phyloP scores from a whole-genome alignment of 2,113 vertebrate species.

The Notiomystis cincta region DNA sequence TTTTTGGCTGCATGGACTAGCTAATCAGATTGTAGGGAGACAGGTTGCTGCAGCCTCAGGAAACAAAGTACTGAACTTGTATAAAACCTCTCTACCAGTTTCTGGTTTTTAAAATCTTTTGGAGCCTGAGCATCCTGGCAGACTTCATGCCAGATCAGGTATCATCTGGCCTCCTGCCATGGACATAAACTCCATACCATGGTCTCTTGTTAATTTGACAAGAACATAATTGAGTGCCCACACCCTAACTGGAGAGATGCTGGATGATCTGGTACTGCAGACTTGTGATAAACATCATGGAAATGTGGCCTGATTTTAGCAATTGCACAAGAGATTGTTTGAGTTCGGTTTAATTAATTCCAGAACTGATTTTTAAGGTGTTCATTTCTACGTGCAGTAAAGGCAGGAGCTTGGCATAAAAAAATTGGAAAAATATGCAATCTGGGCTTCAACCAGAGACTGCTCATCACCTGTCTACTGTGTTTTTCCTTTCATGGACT shows the following conservation, averaged over 20 bases:
- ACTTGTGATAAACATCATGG: conserved; percentile 19
- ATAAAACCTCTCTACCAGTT: not conserved
- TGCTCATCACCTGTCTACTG: not conserved
- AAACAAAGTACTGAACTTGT: not conserved
- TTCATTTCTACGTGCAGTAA: not conserved
- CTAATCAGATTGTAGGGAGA: not conserved
- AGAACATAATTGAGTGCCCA: conserved; percentile 51
- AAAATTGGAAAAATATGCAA: not conserved
- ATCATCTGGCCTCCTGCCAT: conserved; percentile 45
- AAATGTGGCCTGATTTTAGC: conserved; percentile 13
- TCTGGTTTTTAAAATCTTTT: not conserved
- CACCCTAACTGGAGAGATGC: conserved; percentile 39
- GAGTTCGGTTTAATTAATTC: not conserved
- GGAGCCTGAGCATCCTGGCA: not conserved
- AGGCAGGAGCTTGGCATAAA: not conserved
- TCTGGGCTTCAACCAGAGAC: not conserved
- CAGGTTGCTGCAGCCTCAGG: not conserved
- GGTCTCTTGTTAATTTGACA: conserved; percentile 59
- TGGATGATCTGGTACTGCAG: conserved; percentile 40
- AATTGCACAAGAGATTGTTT: conserved; percentile 13
- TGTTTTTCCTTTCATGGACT: accelerated
- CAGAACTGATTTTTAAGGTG: not conserved
- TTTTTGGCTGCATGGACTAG: not conserved
- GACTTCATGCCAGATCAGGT: conserved; percentile 43
- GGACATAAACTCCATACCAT: conserved; percentile 20